A percentile compares a stretch with the other conserved stretches of the same genome.
Evolutionary conservation across 2,888 invertebrate species (phyloP).

Genomic region (Creontiades dilutus): DNA sequence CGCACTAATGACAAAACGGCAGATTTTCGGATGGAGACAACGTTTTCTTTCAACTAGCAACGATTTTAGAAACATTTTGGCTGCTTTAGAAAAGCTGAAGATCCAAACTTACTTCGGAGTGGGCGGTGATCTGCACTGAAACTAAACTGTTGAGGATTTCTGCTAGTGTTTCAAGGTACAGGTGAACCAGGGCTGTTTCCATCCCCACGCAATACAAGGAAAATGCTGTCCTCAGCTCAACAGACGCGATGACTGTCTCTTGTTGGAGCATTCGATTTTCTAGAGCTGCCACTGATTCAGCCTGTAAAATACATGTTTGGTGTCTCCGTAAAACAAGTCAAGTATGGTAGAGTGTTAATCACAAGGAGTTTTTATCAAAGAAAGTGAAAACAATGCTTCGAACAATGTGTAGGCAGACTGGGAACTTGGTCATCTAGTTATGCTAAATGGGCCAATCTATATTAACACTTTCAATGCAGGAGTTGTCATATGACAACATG

Average conservation of each 20-base stretch:
- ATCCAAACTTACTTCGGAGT: slow-evolving; percentile 80
- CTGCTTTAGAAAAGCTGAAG: not conserved
- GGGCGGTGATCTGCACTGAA: slow-evolving; percentile 80
- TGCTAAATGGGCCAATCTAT: no score
- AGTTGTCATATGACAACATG: no score
- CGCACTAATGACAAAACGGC: no score
- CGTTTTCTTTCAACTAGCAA: not conserved
- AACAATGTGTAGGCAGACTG: no score
- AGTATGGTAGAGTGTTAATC: no score
- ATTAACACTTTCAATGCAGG: no score
- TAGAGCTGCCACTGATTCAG: slow-evolving; percentile 82
- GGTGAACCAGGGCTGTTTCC: slow-evolving; percentile 83
- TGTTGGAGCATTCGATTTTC: slow-evolving; percentile 83
- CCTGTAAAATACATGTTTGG: slow-evolving; percentile 79
- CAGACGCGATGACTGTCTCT: slow-evolving; percentile 82
- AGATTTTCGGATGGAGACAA: not conserved
- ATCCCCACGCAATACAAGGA: slow-evolving; percentile 83
- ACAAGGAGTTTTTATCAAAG: no score
- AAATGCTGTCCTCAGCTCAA: slow-evolving; percentile 82
- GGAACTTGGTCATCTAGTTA: no score
- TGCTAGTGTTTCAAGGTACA: slow-evolving; percentile 82
- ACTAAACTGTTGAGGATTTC: slow-evolving; percentile 82
- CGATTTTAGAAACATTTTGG: not conserved
- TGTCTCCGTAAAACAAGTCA: no score
- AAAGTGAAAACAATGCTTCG: not conserved